phyloP scores from a whole-genome alignment of 2,113 vertebrate genomes.

The Vulpes vulpes region DNA sequence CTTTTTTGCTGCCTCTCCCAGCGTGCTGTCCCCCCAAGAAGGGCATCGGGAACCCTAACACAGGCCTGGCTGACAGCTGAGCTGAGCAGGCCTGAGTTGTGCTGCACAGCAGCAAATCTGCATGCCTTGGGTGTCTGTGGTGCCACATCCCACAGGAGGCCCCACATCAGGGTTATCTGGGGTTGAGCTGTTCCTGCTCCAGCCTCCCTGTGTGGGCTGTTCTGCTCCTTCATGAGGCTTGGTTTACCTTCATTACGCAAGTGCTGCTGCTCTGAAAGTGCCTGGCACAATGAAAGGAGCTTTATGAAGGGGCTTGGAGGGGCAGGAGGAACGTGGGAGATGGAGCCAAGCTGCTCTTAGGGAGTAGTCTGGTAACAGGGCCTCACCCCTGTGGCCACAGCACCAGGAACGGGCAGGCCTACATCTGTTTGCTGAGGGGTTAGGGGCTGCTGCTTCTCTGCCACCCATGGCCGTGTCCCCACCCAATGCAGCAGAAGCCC shows the following conservation, averaged over 20 bases:
- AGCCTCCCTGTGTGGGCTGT: not conserved
- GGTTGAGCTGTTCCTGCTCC: not conserved
- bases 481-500: not conserved
- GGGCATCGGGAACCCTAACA: not conserved
- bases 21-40: not conserved
- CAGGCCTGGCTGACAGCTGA: not conserved
- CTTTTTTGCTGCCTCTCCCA: not conserved
- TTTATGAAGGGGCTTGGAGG: not conserved
- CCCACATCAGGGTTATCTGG: not conserved
- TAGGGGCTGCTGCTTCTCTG: not conserved
- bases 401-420: not conserved
- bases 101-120: too few relatives aligned
- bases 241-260: slow-evolving; percentile 15
- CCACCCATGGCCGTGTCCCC: not conserved
- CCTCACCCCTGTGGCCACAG: not conserved
- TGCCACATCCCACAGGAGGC: not conserved
- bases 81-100: not conserved
- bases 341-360: not conserved
- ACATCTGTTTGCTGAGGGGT: not conserved
- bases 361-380: not conserved
- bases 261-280: not conserved
- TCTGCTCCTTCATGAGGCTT: not conserved
- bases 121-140: not conserved
- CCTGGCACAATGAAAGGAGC: not conserved
- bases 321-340: not conserved